Evolutionary conservation across 2,888 invertebrate genomes (phyloP).

Genomic region (Pandemis heparana): DNA sequence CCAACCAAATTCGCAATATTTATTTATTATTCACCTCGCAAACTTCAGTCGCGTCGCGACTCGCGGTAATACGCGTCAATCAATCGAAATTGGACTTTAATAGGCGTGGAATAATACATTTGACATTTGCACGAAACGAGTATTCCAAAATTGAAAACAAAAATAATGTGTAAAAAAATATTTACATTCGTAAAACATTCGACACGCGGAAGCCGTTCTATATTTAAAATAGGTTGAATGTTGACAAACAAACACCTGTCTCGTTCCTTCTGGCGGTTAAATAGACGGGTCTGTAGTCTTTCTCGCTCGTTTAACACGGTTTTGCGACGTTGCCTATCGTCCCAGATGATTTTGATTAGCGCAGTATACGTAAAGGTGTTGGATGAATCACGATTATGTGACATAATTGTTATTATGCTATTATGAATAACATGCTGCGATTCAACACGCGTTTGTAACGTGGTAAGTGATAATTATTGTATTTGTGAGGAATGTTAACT

Average conservation of each 20-base stretch:
- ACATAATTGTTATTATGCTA: slow-evolving; percentile 20
- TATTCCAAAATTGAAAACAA: slow-evolving; percentile 34
- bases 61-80: not conserved
- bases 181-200: slow-evolving; percentile 28
- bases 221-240: slow-evolving; percentile 65
- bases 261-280: slow-evolving; percentile 47
- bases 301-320: slow-evolving; percentile 52
- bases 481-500: not conserved
- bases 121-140: not conserved
- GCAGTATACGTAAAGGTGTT: slow-evolving; percentile 38
- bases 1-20: no score
- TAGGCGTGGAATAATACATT: not conserved
- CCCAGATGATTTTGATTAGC: slow-evolving; percentile 50
- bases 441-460: slow-evolving; percentile 6
- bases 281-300: slow-evolving; percentile 19
- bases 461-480: not conserved
- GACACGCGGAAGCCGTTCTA: slow-evolving; percentile 58
- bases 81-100: slow-evolving; percentile 8
- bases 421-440: slow-evolving; percentile 17
- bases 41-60: not conserved
- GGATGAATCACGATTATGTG: slow-evolving; percentile 33
- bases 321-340: slow-evolving; percentile 42
- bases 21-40: not conserved
- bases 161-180: slow-evolving; percentile 33
- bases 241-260: slow-evolving; percentile 71